Evolutionary conservation across 2,113 vertebrate genomes (phyloP).

Genomic region (Lepus americanus): DNA sequence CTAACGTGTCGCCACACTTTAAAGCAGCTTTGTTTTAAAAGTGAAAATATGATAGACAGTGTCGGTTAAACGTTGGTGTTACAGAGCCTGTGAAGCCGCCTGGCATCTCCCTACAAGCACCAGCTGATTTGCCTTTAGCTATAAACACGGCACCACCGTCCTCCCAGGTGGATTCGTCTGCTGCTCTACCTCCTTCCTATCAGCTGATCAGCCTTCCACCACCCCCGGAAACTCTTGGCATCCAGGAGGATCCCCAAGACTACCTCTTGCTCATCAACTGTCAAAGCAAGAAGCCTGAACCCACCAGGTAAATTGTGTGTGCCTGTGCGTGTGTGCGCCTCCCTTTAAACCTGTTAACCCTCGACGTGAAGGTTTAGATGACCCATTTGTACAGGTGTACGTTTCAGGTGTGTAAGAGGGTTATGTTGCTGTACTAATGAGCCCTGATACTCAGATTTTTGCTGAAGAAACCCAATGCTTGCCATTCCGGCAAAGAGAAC

Average conservation of each 20-base stretch:
- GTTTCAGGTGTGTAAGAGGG: neutral
- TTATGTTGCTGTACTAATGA: neutral
- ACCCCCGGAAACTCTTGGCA: constrained; percentile 92
- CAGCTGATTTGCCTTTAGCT: constrained; percentile 91
- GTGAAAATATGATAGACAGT: neutral
- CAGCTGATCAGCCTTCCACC: constrained; percentile 95
- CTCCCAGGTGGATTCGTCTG: constrained; percentile 86
- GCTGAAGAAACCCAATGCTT: constrained; percentile 8
- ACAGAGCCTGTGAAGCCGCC: constrained; percentile 92
- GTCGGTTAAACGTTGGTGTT: constrained; percentile 46
- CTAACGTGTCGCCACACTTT: neutral
- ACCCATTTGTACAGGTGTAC: neutral
- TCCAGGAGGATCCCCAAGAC: constrained; percentile 97
- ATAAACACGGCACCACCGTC: constrained; percentile 85
- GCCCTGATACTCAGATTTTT: constrained; percentile 1
- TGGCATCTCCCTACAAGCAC: constrained; percentile 88
- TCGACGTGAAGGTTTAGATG: neutral
- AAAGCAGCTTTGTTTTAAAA: neutral
- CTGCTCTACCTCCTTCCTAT: constrained; percentile 93
- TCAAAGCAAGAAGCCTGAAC: constrained; percentile 99
- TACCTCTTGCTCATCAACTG: constrained; percentile 98
- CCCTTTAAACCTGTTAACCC: neutral
- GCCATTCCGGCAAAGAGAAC: neutral
- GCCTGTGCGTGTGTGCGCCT: accelerated
- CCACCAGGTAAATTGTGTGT: constrained; percentile 90